phyloP scores from a whole-genome alignment of 2,113 vertebrate species.

The Ceuthmochares aereus region DNA sequence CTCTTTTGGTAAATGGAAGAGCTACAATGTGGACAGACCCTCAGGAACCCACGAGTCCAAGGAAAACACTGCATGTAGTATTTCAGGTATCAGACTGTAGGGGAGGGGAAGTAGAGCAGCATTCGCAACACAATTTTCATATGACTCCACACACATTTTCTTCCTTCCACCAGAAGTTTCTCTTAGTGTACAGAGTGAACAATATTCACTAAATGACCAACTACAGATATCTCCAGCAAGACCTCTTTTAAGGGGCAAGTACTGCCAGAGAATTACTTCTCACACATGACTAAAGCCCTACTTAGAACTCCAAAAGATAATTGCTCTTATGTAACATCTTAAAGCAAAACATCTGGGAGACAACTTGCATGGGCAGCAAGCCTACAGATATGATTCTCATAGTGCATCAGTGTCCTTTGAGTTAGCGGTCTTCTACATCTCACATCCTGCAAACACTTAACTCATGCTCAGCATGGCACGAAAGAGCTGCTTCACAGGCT shows the following conservation, averaged over 20 bases:
- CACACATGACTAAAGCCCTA: background rate
- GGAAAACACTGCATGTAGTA: background rate
- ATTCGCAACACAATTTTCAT: background rate
- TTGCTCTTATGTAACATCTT: background rate
- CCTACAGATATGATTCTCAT: background rate
- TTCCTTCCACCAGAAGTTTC: background rate
- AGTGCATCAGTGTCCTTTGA: accelerated
- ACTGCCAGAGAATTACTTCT: background rate
- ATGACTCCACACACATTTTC: background rate
- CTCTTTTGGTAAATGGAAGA: background rate
- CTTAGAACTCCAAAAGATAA: background rate
- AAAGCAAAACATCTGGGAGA: background rate
- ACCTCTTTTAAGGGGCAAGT: background rate
- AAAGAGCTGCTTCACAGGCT: background rate
- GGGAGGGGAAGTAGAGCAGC: background rate
- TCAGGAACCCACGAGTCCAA: background rate
- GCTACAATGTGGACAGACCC: background rate
- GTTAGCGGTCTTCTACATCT: background rate
- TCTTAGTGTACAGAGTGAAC: background rate
- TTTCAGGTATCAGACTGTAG: background rate
- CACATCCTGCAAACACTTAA: background rate
- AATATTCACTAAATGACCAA: accelerated
- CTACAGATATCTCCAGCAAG: accelerated
- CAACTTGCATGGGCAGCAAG: background rate
- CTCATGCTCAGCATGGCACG: background rate